Percentiles rank a stretch among this genome's conserved stretches.
Evolutionary conservation across 2,888 invertebrate genomes (phyloP).

Genomic region (Caenorhabditis angaria): DNA sequence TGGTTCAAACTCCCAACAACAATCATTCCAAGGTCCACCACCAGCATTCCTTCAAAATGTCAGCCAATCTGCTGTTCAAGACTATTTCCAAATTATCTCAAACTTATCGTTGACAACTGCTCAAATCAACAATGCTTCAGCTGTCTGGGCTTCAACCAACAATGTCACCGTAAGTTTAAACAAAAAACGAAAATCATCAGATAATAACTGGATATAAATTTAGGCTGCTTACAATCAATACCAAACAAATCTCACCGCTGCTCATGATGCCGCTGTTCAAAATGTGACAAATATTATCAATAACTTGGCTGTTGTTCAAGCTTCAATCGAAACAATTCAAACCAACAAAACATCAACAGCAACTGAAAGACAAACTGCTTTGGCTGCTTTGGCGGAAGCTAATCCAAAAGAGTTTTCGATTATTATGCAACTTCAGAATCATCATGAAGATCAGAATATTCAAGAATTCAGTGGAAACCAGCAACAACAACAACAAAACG

Average conservation of each 20-base stretch:
- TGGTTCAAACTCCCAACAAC: neutral
- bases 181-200: conserved; percentile 15
- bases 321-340: conserved; percentile 13
- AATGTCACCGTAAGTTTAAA: conserved; percentile 12
- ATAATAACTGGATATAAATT: conserved; percentile 15
- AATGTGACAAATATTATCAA: conserved; percentile 28
- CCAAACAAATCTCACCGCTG: conserved; percentile 17
- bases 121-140: conserved; percentile 8
- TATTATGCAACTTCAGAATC: neutral
- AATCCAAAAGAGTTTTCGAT: neutral
- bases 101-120: conserved; percentile 18
- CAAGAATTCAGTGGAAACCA: neutral
- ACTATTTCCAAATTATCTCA: conserved; percentile 15
- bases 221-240: conserved; percentile 13
- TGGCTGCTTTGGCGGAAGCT: neutral
- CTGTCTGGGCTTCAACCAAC: conserved; percentile 17
- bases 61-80: neutral
- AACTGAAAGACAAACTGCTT: neutral
- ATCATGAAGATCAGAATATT: neutral
- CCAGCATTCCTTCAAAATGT: neutral
- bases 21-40: neutral
- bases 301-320: conserved; percentile 17
- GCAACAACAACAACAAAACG: neutral
- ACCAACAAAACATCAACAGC: conserved; percentile 2
- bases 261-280: conserved; percentile 15